Base-by-base conservation (phyloP, 2,888 invertebrate species). In the Sphaerophoria taeniata region DNA sequence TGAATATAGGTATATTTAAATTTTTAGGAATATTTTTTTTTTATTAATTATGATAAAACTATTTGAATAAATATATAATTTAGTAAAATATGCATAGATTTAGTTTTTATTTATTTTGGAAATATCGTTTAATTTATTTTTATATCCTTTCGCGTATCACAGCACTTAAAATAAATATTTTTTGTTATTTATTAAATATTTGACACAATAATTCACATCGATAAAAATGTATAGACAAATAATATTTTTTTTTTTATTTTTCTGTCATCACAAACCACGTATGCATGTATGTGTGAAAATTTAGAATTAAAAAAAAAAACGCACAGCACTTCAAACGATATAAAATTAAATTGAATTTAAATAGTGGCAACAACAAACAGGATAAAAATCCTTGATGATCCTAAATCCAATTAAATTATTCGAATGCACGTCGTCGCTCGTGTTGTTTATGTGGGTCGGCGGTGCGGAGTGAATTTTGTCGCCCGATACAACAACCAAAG, bases 351-450 rank as follows among this genome's bases (percentile, higher is more conserved):
- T 33, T 33, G n/a, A 63, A 58, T 49, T n/a, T 31, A 14, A 72
- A 51, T 53, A n/a, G n/a, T 31, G 47, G 6, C 39, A 43, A 7
- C 7, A 43, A 43, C 2, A 43, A 3, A 43, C 3, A 77, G 69
- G 74, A 63, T 65, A 83, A 74, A 84, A 79, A 84, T 84, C 84
- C 79, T 79, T 74, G 71, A 79, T 84, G 79, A 79, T 75, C 67
- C 71, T 79, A 79, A 79, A 84, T 84, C 79, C 84, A 84, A 84
- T 84, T 79, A 84, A 84, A 79, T 84, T 84, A 84, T 84, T 84
- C 84, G 79, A 79, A 79, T 84, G 84, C 84, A 84, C 83, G 83
- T 75, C 67, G 71, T 67, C 78, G 74, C n/a, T n/a, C n/a, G n/a
- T n/a, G n/a, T n/a, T n/a, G n/a, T n/a, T n/a, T n/a, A n/a, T 70